These are phyloP conservation scores for Poecilia picta DNA, from an alignment of 2,797 vertebrate species.

Conservation along the genomic window DNA sequence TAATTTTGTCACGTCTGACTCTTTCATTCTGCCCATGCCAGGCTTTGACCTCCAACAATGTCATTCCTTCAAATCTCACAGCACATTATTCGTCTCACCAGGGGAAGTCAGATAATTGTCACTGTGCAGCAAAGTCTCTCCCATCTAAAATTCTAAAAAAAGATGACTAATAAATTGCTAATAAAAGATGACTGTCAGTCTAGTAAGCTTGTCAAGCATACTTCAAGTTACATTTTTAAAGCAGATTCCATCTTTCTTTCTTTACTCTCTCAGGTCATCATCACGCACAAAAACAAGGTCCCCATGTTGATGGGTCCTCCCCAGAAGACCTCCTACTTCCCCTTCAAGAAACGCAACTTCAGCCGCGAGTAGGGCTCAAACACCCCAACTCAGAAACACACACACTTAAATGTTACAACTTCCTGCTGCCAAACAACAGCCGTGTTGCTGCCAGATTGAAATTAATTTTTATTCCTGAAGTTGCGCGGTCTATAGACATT, in stretches of 20 bases:
- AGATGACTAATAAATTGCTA: slow-evolving; percentile 9
- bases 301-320: slow-evolving; percentile 91
- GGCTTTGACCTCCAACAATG: slow-evolving; percentile 32
- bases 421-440: slow-evolving; percentile 12
- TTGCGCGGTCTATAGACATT: slow-evolving; percentile 25
- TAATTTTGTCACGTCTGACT: slow-evolving; percentile 1
- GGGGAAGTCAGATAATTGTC: slow-evolving; percentile 46
- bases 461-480: slow-evolving; percentile 16
- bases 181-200: slow-evolving; percentile 27
- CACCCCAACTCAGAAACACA: slow-evolving; percentile 10
- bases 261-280: slow-evolving; percentile 83
- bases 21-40: slow-evolving; percentile 27
- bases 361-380: slow-evolving; percentile 82
- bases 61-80: slow-evolving; percentile 19
- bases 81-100: slow-evolving; percentile 12
- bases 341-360: slow-evolving; percentile 89
- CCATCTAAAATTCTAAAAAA: slow-evolving; percentile 27
- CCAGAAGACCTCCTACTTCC: slow-evolving; percentile 93
- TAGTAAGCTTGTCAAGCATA: slow-evolving; percentile 13
- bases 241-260: neutral
- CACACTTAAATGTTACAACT: neutral
- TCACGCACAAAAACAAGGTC: slow-evolving; percentile 96
- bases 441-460: neutral
- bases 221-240: neutral
- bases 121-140: slow-evolving; percentile 22